Evolutionary conservation across 1,140 invertebrate species (phyloP), one percentile per base, ranked within the genome.

Genomic region (Drosophila yakuba): DNA sequence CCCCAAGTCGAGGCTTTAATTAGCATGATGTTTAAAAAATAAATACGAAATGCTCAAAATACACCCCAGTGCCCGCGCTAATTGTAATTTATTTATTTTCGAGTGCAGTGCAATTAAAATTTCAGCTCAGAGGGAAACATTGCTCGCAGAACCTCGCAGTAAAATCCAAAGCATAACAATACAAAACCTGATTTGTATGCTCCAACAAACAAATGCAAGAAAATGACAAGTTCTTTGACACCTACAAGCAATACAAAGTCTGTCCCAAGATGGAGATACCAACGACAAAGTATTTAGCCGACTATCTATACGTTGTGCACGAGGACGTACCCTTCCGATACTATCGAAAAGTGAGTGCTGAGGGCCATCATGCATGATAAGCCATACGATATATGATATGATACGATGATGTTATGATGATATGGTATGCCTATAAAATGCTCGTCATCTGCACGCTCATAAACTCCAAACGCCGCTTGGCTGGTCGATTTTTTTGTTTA

Each of bases 241-340:
- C 74, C 48, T 75, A 83, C 43, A 91, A 91, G 71, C 83, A 88
- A 73, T 91, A 91, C 67, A 88, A 92, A 74, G 90, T 92, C 80
- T 92, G 86, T 82, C 89, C 91, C 55, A 92, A 91, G 86, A 92
- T 92, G 91, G 90, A 92, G 57, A 91, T 92, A 82, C 86, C 91
- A 80, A 92, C 91, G 59, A 91, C 90, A 60, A 92, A 92, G 62
- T 92, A 92, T 91, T 62, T 92, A 91, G 90, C 91, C 72, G 91
- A 92, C 73, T 92, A 92, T 88, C 76, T 92, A 14, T 92, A 92
- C 71, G 85, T 92, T 41, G 90, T 91, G 43, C 91, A 91, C 69
- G 91, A 92, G 77, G 91, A 92, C 82, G 91, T 92, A 55, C 91
- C 91, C 76, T 92, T 92, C 62, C 67, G 91, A 77, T 92, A 92